Evolutionary conservation across 2,797 vertebrate species (phyloP).

Genomic region (Poecile montanus): DNA sequence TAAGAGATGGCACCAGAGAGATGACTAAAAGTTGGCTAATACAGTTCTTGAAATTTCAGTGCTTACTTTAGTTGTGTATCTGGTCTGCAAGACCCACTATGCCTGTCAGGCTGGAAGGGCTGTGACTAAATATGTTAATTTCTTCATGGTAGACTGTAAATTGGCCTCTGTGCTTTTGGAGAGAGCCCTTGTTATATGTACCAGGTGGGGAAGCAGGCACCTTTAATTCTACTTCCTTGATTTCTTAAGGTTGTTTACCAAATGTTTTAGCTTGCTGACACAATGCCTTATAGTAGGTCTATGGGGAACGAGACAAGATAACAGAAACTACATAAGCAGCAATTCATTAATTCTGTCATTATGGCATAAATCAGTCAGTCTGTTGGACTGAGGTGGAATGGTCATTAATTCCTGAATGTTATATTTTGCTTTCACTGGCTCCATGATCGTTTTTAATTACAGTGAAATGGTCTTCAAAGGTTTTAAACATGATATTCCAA

Average conservation of each 20-base stretch:
- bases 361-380: background rate
- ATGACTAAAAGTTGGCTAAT: background rate
- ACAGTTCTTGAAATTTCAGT: background rate
- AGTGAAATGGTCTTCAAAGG: background rate
- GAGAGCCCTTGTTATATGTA: background rate
- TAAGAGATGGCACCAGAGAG: background rate
- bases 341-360: conserved; percentile 15
- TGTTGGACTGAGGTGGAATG: background rate
- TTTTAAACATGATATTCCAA: background rate
- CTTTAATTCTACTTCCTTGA: background rate
- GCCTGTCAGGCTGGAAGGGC: background rate
- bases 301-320: background rate
- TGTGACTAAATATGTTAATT: background rate
- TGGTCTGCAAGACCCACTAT: background rate
- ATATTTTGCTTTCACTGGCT: background rate
- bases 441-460: background rate
- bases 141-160: background rate
- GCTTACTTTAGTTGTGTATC: background rate
- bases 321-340: background rate
- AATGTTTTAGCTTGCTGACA: background rate
- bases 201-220: background rate
- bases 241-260: background rate
- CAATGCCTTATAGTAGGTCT: background rate
- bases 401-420: background rate
- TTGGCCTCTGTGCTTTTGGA: background rate